phyloP scores from a whole-genome alignment of 2,888 invertebrate genomes.

The Frankliniella intonsa region DNA sequence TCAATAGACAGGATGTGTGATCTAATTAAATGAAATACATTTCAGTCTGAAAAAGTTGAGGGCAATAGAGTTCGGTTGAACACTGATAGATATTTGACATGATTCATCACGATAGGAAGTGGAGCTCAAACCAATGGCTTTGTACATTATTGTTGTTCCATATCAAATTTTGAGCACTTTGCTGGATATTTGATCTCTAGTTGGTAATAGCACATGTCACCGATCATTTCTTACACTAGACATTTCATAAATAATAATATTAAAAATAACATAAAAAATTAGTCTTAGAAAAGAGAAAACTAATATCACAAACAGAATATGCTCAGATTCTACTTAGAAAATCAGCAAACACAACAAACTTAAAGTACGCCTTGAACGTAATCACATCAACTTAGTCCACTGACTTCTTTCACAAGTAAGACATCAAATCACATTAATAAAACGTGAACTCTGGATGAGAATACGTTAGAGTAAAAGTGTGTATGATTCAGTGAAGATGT shows the following conservation, averaged over 20 bases:
- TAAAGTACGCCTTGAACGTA: not conserved
- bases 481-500: too few species aligned
- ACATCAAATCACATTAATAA: too few species aligned
- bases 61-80: not conserved
- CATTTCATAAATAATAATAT: conserved; percentile 27
- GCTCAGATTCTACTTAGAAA: not conserved
- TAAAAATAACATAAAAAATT: conserved; percentile 26
- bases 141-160: not conserved
- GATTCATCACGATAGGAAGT: not conserved
- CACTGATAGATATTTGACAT: not conserved
- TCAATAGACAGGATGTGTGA: not conserved
- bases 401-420: too few species aligned
- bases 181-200: not conserved
- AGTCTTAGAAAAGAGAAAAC: conserved; percentile 25
- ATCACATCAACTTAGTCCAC: too few species aligned
- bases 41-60: not conserved
- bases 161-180: conserved; percentile 4
- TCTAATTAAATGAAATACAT: not conserved
- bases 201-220: not conserved
- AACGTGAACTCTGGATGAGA: too few species aligned
- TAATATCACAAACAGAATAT: conserved; percentile 25
- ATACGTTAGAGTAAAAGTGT: too few species aligned
- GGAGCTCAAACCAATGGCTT: not conserved
- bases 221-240: not conserved
- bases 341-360: conserved; percentile 12